These are phyloP conservation scores for Steinernema hermaphroditum DNA, from an alignment of 2,888 invertebrate genomes.

Conservation along the genomic window DNA sequence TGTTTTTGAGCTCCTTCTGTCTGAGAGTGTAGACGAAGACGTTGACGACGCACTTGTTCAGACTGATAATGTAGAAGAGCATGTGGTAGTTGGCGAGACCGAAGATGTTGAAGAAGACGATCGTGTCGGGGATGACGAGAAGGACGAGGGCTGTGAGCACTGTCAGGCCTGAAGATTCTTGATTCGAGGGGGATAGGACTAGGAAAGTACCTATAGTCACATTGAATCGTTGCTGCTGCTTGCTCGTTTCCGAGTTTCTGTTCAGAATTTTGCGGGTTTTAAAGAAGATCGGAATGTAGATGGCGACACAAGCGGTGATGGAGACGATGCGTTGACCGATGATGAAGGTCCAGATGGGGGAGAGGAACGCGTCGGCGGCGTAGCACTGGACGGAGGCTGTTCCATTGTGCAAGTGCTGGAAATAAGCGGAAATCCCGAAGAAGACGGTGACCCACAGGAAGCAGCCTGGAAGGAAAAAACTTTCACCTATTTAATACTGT, in stretches of 20 bases:
- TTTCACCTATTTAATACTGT: no score
- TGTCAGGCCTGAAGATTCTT: not conserved
- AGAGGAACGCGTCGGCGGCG: not conserved
- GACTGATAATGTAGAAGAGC: not conserved
- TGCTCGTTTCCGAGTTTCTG: not conserved
- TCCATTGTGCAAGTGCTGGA: not conserved
- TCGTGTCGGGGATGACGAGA: not conserved
- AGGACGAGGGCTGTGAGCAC: not conserved
- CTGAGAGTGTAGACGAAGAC: conserved; percentile 1
- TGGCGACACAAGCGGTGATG: not conserved
- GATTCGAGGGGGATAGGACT: not conserved
- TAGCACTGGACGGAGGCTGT: not conserved
- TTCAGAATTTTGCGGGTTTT: not conserved
- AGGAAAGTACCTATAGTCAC: not conserved
- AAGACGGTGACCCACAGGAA: not conserved
- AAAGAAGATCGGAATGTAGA: not conserved
- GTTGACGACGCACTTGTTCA: conserved; percentile 8
- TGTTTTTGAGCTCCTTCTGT: not conserved
- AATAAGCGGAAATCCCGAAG: not conserved
- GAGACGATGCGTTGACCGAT: not conserved
- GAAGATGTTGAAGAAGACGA: conserved; percentile 8
- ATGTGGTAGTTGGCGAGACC: not conserved
- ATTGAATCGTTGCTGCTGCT: not conserved
- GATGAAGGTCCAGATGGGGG: not conserved
- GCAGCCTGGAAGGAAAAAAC: not conserved